Base-by-base conservation (phyloP, 2,888 invertebrate genomes). In the Rhorus exstirpatorius region DNA sequence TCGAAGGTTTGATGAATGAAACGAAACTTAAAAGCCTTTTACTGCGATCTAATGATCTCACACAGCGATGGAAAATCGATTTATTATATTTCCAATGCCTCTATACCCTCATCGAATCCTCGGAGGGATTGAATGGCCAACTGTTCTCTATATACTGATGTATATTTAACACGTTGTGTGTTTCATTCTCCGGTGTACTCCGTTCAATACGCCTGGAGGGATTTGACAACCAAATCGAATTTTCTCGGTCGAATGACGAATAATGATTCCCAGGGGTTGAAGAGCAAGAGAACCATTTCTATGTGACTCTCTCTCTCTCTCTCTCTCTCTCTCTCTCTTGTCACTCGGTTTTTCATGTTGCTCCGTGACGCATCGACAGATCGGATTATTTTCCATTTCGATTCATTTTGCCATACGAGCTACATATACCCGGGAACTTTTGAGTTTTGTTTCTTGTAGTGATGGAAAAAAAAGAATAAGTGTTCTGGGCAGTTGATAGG, bases 341-440 rank as follows among this genome's bases (percentile, higher is more conserved):
- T 58, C 76, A 58, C 60, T 31, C 31, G 31, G 31, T 60, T 49
- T 68, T 51, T 63, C 51, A n/a, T 21, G 74, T 70, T 78, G 80
- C 76, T 55, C 44, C 38, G 72, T 81, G 80, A 84, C 83, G 83
- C 84, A 83, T 83, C 77, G 81, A 79, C 83, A 76, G 81, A 83
- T 83, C 79, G 72, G 81, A 83, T 84, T 84, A 83, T 81, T 84
- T 84, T 80, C 53, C 68, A 35, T 68, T 55, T 49, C 46, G 53
- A 44, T 46, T 55, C 24, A 35, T 60, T 17, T 35, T 51, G 44
- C 53, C 26, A 51, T n/a, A 31, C 12, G 51, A 65, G 31, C 67
- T 46, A 17, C 41, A 51, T 63, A 46, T n/a, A n/a, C n/a, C n/a
- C n/a, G n/a, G n/a, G 44, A 74, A 60, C 38, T 49, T 49, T 53